These are phyloP conservation scores for Megaceryle alcyon DNA, from an alignment of 2,797 vertebrate genomes.

Conservation along the genomic window DNA sequence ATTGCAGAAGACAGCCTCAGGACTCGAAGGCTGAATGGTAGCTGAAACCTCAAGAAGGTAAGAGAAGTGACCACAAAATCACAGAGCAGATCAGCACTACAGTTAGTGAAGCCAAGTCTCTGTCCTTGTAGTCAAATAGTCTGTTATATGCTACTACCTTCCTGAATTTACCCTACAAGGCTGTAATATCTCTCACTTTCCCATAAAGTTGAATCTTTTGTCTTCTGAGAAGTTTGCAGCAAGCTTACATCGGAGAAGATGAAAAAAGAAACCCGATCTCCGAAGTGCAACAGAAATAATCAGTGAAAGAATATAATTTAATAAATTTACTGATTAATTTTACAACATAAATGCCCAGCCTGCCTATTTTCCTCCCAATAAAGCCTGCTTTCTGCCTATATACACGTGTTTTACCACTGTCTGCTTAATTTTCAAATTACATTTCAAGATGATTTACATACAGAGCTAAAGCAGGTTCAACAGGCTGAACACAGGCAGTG, in stretches of 20 bases:
- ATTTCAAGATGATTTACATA: neutral
- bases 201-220: neutral
- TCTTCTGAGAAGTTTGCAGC: neutral
- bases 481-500: neutral
- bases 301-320: neutral
- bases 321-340: neutral
- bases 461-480: neutral
- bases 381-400: neutral
- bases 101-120: neutral
- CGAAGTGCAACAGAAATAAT: neutral
- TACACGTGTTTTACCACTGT: neutral
- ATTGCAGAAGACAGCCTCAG: neutral
- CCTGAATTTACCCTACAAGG: neutral
- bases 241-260: neutral
- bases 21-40: accelerated
- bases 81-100: neutral
- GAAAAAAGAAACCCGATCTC: neutral
- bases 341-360: neutral
- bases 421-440: neutral
- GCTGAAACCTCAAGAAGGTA: neutral
- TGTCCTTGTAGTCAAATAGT: neutral
- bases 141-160: neutral
- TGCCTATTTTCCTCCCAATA: neutral
- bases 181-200: neutral
- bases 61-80: neutral